Conservation (phyloP, 1,140 invertebrate genomes). For the Apis laboriosa region DNA sequence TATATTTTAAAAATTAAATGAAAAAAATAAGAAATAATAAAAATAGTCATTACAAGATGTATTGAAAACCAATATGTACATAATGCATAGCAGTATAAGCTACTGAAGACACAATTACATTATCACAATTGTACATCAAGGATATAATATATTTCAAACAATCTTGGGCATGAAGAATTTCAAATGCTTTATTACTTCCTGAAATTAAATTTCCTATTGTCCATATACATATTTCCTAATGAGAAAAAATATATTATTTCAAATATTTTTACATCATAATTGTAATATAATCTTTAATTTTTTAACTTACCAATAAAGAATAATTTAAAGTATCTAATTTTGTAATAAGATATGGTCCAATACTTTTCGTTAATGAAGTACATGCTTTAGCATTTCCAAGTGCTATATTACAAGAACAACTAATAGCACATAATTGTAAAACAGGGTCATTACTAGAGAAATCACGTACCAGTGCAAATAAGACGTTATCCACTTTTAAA, state of each 20-base stretch:
- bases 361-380: constrained; percentile 69
- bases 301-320: constrained; percentile 70
- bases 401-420: constrained; percentile 79
- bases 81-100: constrained; percentile 71
- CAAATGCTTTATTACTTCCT: constrained; percentile 67
- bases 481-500: constrained; percentile 69
- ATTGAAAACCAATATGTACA: constrained; percentile 59
- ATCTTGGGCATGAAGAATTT: constrained; percentile 71
- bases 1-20: neutral
- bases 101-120: constrained; percentile 64
- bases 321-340: constrained; percentile 74
- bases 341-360: constrained; percentile 72
- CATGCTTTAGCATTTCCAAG: constrained; percentile 77
- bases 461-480: constrained; percentile 72
- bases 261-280: too few relatives aligned
- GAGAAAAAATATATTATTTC: constrained; percentile 14
- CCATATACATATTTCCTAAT: constrained; percentile 75
- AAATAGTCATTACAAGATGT: constrained; percentile 64
- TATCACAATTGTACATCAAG: constrained; percentile 66
- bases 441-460: constrained; percentile 71
- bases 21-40: neutral
- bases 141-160: constrained; percentile 70
- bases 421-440: constrained; percentile 72
- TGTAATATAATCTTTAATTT: neutral
- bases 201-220: constrained; percentile 76